These are phyloP conservation scores for Cheilosia variabilis DNA, from an alignment of 2,888 invertebrate genomes.

Conservation along the genomic window DNA sequence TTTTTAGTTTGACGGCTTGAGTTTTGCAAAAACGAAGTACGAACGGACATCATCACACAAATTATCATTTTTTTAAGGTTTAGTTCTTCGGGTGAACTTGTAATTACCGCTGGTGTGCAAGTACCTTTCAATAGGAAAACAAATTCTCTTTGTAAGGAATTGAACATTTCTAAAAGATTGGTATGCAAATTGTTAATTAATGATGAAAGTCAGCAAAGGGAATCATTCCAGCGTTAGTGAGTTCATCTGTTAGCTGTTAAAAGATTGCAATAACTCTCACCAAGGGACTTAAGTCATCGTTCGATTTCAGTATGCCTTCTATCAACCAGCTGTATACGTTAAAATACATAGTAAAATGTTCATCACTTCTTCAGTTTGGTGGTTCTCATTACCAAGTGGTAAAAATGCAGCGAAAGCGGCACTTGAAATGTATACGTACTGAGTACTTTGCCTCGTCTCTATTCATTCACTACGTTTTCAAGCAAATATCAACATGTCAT, in stretches of 20 bases:
- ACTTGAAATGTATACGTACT: constrained; percentile 15
- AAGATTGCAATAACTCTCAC: constrained; percentile 1
- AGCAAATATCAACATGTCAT: constrained; percentile 5
- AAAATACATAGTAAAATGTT: neutral
- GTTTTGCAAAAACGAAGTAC: too few relatives aligned
- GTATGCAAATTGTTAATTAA: constrained; percentile 14
- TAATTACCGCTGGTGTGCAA: too few relatives aligned
- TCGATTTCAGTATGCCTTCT: constrained; percentile 9
- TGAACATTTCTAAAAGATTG: constrained; percentile 3
- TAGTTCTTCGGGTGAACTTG: too few relatives aligned
- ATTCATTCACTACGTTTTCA: neutral
- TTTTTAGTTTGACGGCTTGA: too few relatives aligned
- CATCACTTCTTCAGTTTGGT: constrained; percentile 16
- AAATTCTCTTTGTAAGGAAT: neutral
- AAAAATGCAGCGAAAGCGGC: constrained; percentile 15
- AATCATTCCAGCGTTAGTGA: constrained; percentile 6
- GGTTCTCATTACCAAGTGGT: constrained; percentile 22
- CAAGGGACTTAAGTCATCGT: constrained; percentile 3
- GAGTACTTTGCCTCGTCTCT: neutral
- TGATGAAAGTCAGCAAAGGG: neutral
- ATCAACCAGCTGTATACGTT: neutral
- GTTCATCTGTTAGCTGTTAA: neutral
- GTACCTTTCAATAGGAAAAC: neutral
- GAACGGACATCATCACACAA: too few relatives aligned
- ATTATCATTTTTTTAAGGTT: too few relatives aligned